A percentile compares a stretch with the other conserved stretches of the same genome.
Conservation (phyloP, 2,797 vertebrate species). For the Parauchenoglanis ngamensis region DNA sequence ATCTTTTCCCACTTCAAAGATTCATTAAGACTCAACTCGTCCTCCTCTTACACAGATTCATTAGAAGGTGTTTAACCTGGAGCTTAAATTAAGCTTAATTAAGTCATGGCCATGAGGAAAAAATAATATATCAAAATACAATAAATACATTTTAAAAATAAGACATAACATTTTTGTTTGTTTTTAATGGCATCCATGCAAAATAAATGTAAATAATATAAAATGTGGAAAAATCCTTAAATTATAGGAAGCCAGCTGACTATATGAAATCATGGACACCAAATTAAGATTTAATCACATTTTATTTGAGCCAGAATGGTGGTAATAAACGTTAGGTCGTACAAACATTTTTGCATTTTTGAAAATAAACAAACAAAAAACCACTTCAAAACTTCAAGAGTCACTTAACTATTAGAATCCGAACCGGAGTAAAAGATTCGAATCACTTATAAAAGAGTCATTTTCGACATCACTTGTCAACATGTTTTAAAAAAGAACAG, state of each 20-base stretch:
- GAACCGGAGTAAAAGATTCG: background rate
- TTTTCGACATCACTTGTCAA: background rate
- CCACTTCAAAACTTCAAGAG: background rate
- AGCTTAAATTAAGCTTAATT: background rate
- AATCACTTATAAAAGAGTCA: background rate
- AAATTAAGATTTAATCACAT: background rate
- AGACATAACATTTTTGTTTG: too few species aligned
- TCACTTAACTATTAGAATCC: background rate
- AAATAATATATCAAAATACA: background rate
- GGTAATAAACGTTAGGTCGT: background rate
- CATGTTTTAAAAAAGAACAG: background rate
- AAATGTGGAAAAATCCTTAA: background rate
- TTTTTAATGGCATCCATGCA: background rate
- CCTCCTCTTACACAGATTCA: background rate
- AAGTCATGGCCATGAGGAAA: background rate
- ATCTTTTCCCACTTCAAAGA: background rate
- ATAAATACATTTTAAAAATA: background rate
- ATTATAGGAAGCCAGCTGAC: background rate
- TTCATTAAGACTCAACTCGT: background rate
- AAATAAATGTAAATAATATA: background rate
- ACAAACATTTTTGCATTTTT: too few species aligned
- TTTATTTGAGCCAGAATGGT: background rate
- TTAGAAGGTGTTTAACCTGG: too few species aligned
- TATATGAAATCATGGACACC: background rate
- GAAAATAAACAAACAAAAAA: background rate